Evolutionary conservation across 2,113 vertebrate genomes (phyloP).

Genomic region (Odocoileus hemionus): DNA sequence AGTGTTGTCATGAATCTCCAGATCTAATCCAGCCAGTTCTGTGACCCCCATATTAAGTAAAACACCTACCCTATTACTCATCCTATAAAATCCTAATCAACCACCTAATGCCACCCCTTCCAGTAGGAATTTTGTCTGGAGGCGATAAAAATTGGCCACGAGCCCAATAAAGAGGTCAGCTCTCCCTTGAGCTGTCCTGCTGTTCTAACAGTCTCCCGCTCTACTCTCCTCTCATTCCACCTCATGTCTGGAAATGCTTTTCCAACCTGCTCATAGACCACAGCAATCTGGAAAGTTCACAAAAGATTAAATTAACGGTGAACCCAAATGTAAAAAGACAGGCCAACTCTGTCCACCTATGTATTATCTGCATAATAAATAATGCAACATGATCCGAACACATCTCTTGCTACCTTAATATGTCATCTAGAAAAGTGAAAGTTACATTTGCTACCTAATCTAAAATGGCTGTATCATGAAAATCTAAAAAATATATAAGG

Average conservation of each 20-base stretch:
- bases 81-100: background rate
- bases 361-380: slow-evolving; percentile 78
- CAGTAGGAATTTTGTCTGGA: background rate
- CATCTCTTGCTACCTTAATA: slow-evolving; percentile 69
- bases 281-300: slow-evolving; percentile 77
- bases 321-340: slow-evolving; percentile 72
- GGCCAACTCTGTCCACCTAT: slow-evolving; percentile 58
- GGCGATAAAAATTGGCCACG: background rate
- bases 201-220: background rate
- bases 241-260: background rate
- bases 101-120: background rate
- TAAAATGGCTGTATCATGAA: slow-evolving; percentile 74
- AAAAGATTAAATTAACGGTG: slow-evolving; percentile 82
- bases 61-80: background rate
- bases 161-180: background rate
- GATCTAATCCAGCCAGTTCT: background rate
- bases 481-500: slow-evolving; percentile 41
- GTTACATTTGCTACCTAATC: slow-evolving; percentile 74
- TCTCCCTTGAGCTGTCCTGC: background rate
- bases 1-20: background rate
- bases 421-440: slow-evolving; percentile 66
- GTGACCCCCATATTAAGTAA: background rate
- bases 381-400: slow-evolving; percentile 73
- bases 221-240: background rate
- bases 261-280: background rate